A percentile compares a stretch with the other conserved stretches of the same genome.
Conservation (phyloP, 2,113 vertebrate genomes). For the Rutilus rutilus region DNA sequence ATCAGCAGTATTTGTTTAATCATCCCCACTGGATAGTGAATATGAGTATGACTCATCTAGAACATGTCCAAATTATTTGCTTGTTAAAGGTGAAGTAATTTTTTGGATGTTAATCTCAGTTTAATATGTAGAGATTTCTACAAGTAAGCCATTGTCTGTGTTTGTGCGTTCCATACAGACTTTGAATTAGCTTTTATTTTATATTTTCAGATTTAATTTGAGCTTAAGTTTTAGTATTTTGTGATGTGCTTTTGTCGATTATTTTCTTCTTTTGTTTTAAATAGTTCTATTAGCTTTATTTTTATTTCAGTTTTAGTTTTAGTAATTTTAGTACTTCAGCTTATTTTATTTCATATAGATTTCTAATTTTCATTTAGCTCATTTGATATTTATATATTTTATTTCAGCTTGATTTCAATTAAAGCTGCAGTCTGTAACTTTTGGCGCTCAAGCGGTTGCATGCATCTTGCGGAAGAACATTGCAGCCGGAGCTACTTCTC, state of each 20-base stretch:
- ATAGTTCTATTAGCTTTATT: not conserved
- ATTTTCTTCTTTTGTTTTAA: no score
- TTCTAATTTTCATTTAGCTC: not conserved
- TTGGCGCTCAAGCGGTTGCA: no score
- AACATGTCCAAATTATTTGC: conserved; percentile 23
- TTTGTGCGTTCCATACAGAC: not conserved
- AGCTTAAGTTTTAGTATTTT: not conserved
- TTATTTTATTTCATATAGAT: not conserved
- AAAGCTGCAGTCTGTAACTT: no score
- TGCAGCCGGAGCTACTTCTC: no score
- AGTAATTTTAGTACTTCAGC: not conserved
- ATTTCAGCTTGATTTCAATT: not conserved
- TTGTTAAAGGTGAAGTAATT: not conserved
- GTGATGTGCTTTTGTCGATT: no score
- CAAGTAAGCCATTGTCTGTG: not conserved
- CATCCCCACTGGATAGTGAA: conserved; percentile 23
- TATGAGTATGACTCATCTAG: conserved; percentile 7
- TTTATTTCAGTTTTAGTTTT: not conserved
- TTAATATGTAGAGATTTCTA: not conserved
- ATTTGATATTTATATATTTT: not conserved
- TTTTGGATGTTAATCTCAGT: not conserved
- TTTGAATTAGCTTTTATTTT: not conserved
- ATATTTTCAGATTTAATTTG: not conserved
- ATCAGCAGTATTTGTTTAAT: conserved; percentile 50
- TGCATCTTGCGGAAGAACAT: no score